Evolutionary conservation across 1,140 invertebrate genomes (phyloP).

Genomic region (Bombus picipes): DNA sequence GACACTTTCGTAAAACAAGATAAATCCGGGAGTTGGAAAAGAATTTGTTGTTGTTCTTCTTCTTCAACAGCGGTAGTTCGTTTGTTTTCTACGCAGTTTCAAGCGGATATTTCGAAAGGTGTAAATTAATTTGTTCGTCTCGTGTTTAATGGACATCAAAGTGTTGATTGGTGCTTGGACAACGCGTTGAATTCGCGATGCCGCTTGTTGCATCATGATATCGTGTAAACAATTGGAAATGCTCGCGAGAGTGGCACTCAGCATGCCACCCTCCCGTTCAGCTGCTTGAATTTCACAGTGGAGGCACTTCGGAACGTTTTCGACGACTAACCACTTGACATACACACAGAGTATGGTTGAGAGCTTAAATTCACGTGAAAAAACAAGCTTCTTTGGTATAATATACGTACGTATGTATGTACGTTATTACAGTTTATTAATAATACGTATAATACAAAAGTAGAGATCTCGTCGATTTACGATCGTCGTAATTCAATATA

Average conservation of each 20-base stretch:
- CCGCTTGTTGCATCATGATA: slow-evolving; percentile 30
- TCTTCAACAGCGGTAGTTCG: no score
- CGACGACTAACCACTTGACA: no score
- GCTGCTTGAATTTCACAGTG: not conserved
- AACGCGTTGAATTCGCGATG: not conserved
- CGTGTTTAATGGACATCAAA: not conserved
- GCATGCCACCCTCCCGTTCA: no score
- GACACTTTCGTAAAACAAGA: not conserved
- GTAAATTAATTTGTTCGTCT: not conserved
- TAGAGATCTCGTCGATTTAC: no score
- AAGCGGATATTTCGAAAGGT: no score
- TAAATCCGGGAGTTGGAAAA: not conserved
- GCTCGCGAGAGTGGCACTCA: not conserved
- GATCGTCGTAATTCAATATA: no score
- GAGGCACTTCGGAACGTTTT: not conserved
- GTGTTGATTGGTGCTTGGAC: not conserved
- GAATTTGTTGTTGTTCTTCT: not conserved
- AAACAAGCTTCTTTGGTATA: not conserved
- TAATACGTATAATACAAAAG: no score
- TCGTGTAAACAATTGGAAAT: slow-evolving; percentile 24
- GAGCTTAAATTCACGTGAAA: not conserved
- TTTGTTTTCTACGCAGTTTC: not conserved
- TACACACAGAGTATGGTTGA: not conserved
- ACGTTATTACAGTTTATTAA: no score
- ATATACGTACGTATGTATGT: no score